Base-by-base conservation (phyloP, 2,888 invertebrate genomes). In the Campoplex nolae region DNA sequence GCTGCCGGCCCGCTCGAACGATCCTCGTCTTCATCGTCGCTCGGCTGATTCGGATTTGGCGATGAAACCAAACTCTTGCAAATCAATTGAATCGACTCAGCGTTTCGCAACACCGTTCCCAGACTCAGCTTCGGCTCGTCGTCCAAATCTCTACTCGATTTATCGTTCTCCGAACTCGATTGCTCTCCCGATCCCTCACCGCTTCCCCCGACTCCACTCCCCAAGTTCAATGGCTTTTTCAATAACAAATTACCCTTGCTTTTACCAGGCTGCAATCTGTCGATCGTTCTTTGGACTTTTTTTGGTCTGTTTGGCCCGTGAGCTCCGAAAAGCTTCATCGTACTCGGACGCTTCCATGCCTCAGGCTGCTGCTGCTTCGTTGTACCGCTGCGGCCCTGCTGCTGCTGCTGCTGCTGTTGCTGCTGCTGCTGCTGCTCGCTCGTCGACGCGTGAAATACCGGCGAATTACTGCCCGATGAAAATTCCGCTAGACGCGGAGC, bases 211-310 rank as follows among this genome's bases (percentile, higher is more conserved):
- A 38, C 38, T 4, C 95, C 95, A 18, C 94, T 90, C 16, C 95
- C 94, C 18, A 94, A 92, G 8, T 96, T 96, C 23, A 95, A 91
- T 3, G 96, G 95, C 92, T 97, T 97, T 58, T 97, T 96, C 42
- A 98, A 95, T 38, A 94, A 89, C 32, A 98, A 95, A 95, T 98
- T 98, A 0, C 98, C 98, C 95, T 98, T 98, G 92, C 98, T 97
- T 94, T 98, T 98, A 0, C 98, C 98, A 0, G 98, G 98, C 91
- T 98, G 98, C 76, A 98, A 94, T 82, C 98, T 95, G 89, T 98
- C 98, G 89, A 98, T 98, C 0, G 97, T 98, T 88, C 98, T 95
- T 93, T 98, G 97, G 86, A 97, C 95, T 94, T 98, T 97, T 90
- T 94, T 94, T 88, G 93, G 92, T 89, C 94, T 91, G 28, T 89